These are phyloP conservation scores for Toxonevra muliebris DNA, from an alignment of 2,888 invertebrate genomes.

Conservation along the genomic window DNA sequence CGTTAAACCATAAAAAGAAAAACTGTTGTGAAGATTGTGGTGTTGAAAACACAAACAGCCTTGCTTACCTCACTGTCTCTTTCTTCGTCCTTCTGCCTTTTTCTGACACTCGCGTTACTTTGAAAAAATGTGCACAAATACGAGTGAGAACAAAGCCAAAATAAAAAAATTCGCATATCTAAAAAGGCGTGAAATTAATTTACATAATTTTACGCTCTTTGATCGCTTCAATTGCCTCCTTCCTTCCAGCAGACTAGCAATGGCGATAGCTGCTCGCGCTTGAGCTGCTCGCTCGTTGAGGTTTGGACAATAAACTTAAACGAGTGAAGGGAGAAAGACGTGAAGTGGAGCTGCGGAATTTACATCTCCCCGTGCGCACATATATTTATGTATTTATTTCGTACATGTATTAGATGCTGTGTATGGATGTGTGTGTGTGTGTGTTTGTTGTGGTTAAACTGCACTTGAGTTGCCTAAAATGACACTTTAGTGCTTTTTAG, in stretches of 20 bases:
- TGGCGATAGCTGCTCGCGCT: slow-evolving; percentile 6
- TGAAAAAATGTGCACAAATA: background rate
- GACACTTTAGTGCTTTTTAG: slow-evolving; percentile 59
- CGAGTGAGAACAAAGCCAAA: background rate
- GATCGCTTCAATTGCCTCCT: slow-evolving; percentile 59
- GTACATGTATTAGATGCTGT: slow-evolving; percentile 49
- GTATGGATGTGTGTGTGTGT: slow-evolving; percentile 43
- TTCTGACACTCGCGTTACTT: background rate
- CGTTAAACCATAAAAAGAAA: too few species aligned
- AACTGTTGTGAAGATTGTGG: too few species aligned
- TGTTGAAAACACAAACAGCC: too few species aligned
- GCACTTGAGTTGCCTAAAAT: slow-evolving; percentile 60
- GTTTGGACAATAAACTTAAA: slow-evolving; percentile 38
- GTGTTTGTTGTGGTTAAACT: slow-evolving; percentile 38
- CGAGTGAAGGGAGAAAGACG: slow-evolving; percentile 25
- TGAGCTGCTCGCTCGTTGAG: slow-evolving; percentile 43
- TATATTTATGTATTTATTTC: slow-evolving; percentile 32
- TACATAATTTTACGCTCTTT: slow-evolving; percentile 66
- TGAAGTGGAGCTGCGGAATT: slow-evolving; percentile 37
- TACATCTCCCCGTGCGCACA: slow-evolving; percentile 43
- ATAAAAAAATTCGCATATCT: slow-evolving; percentile 55
- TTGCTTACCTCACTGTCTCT: too few species aligned
- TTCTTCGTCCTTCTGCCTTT: too few species aligned
- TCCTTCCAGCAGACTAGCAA: slow-evolving; percentile 31
- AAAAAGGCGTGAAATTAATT: slow-evolving; percentile 67